phyloP scores from a whole-genome alignment of 2,113 vertebrate genomes.

The Vulpes vulpes region DNA sequence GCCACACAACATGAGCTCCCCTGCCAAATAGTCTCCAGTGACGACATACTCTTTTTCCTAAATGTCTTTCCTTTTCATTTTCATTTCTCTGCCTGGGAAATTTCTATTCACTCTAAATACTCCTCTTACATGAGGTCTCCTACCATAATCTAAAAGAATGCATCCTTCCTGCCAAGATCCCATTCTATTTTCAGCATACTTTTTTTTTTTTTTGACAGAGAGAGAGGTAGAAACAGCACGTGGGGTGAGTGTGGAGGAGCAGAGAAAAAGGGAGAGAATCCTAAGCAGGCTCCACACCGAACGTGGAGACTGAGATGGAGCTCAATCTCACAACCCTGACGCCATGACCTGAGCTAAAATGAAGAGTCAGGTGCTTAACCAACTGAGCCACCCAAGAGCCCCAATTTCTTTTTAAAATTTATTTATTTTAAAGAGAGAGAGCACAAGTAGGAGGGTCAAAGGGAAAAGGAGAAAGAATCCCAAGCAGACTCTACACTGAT shows the following conservation, averaged over 20 bases:
- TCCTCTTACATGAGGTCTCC: neutral
- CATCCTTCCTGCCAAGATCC: neutral
- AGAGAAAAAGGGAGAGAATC: neutral
- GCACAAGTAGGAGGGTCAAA: neutral
- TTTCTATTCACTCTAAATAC: neutral
- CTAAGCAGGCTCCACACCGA: neutral
- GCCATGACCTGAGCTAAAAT: neutral
- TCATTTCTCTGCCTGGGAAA: neutral
- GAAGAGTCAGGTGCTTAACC: neutral
- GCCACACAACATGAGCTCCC: rapidly evolving
- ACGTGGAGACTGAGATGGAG: neutral
- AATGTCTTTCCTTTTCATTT: neutral
- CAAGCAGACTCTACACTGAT: neutral
- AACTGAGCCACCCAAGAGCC: neutral
- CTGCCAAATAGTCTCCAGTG: neutral
- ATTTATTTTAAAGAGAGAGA: neutral
- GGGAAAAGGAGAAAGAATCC: neutral
- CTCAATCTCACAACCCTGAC: neutral
- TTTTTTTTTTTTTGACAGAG: neutral
- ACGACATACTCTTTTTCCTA: neutral
- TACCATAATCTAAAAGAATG: neutral
- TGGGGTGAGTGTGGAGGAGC: too few relatives aligned
- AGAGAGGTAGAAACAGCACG: neutral
- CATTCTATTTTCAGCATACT: neutral
- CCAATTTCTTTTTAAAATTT: neutral